Evolutionary conservation across 2,888 invertebrate species (phyloP).

Genomic region (Schizaphis graminum): DNA sequence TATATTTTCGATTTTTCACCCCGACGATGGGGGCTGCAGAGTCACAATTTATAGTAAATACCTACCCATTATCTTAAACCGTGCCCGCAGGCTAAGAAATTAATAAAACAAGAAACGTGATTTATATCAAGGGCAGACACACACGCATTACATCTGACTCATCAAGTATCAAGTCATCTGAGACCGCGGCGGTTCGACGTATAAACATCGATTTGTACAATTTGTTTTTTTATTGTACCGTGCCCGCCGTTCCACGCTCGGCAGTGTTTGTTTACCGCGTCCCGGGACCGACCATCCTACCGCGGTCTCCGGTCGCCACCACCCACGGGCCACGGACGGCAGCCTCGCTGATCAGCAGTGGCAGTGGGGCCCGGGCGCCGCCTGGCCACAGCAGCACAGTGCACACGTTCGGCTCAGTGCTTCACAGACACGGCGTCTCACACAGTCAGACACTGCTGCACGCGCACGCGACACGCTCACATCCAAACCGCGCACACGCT

Average conservation of each 20-base stretch:
- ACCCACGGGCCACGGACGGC: background rate
- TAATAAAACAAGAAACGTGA: background rate
- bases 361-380: constrained; percentile 3
- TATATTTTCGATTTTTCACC: background rate
- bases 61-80: background rate
- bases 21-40: background rate
- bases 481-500: background rate
- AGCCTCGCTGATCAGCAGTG: background rate
- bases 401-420: background rate
- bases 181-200: background rate
- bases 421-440: too few species aligned
- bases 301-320: background rate
- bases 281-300: background rate
- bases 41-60: background rate
- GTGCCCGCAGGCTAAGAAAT: background rate
- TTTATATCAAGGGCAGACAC: background rate
- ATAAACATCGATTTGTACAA: background rate
- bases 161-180: too few species aligned
- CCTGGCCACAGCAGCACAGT: background rate
- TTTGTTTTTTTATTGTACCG: background rate
- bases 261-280: background rate
- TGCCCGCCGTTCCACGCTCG: background rate
- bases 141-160: too few species aligned
- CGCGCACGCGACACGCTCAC: background rate
- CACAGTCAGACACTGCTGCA: background rate